Evolutionary conservation across 2,888 invertebrate species (phyloP).

Genomic region (Leucophenga montana): DNA sequence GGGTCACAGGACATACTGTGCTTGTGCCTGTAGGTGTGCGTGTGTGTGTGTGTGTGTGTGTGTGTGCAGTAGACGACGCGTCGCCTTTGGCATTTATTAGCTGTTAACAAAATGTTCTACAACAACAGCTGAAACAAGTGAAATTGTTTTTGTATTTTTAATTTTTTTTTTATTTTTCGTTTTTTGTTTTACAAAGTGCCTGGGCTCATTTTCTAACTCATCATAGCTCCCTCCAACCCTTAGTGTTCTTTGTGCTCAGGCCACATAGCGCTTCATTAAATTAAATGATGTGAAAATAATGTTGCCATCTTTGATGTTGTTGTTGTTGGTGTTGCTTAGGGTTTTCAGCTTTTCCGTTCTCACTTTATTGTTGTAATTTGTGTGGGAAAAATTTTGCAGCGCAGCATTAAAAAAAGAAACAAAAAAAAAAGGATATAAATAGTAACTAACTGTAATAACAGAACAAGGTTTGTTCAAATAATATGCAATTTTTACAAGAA

Average conservation of each 20-base stretch:
- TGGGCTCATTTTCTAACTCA: neutral
- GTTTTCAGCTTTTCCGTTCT: slow-evolving; percentile 7
- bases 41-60: slow-evolving; percentile 31
- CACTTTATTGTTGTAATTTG: slow-evolving; percentile 26
- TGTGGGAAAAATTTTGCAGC: slow-evolving; percentile 5
- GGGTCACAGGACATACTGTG: neutral
- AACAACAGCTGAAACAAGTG: slow-evolving; percentile 54
- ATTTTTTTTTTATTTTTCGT: slow-evolving; percentile 13
- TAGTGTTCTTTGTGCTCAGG: slow-evolving; percentile 25
- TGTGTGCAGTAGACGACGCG: slow-evolving; percentile 47
- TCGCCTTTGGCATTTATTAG: slow-evolving; percentile 58
- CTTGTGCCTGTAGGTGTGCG: slow-evolving; percentile 32
- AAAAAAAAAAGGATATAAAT: no score
- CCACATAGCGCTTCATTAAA: slow-evolving; percentile 56
- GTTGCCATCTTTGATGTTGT: slow-evolving; percentile 44
- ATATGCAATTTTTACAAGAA: no score
- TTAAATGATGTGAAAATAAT: slow-evolving; percentile 70
- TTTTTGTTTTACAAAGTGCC: slow-evolving; percentile 27
- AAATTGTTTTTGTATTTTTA: neutral
- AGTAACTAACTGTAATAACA: neutral
- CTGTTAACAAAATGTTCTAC: slow-evolving; percentile 44
- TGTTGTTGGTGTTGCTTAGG: slow-evolving; percentile 27
- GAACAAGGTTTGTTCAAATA: neutral
- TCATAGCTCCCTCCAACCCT: slow-evolving; percentile 24
- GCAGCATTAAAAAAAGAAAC: slow-evolving; percentile 10